Evolutionary conservation across 2,888 invertebrate species (phyloP), one percentile per base, ranked within the genome.

Genomic region (Diarsia rubi): DNA sequence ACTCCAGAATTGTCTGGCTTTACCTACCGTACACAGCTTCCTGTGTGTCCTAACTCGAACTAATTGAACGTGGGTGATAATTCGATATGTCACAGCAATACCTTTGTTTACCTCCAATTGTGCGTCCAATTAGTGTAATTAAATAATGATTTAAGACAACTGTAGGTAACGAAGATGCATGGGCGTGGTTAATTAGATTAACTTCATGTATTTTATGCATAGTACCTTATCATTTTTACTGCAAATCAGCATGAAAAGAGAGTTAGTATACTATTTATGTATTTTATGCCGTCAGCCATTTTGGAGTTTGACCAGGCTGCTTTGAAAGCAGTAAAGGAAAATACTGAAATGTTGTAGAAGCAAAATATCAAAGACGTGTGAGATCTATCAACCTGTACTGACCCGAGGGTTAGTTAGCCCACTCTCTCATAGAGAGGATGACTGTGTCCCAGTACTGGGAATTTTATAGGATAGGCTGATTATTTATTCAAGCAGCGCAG

Each of bases 51-150:
- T 37, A 31, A 44, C 11, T 21, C 19, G 16, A 70, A 16, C 52
- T 86, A 86, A 86, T 75, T 75, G 72, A 42, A 72, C 49, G 52
- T 62, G 19, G 47, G 63, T 69, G 65, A 75, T 86, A 19, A 79
- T 79, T 73, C 27, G 49, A 79, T 75, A 71, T 72, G 69, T 74
- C 69, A 66, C 73, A 72, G 37, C 57, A 68, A 68, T 75, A 64
- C 24, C 42, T 62, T 52, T 75, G 60, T 83, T 83, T 69, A 63
- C 31, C 45, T 74, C 24, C 14, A 57, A 73, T 19, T 21, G 24
- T n/a, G n/a, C 59, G 9, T 62, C 31, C 65, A 66, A 69, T 82
- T 78, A 74, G 75, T 76, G 14, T 52, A 62, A 73, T 76, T 78
- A 68, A n/a, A 49, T 47, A 19, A 57, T 82, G 75, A 75, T 83